Base-by-base conservation (phyloP, 2,113 vertebrate species). In the Haplochromis vanheusdeni region DNA sequence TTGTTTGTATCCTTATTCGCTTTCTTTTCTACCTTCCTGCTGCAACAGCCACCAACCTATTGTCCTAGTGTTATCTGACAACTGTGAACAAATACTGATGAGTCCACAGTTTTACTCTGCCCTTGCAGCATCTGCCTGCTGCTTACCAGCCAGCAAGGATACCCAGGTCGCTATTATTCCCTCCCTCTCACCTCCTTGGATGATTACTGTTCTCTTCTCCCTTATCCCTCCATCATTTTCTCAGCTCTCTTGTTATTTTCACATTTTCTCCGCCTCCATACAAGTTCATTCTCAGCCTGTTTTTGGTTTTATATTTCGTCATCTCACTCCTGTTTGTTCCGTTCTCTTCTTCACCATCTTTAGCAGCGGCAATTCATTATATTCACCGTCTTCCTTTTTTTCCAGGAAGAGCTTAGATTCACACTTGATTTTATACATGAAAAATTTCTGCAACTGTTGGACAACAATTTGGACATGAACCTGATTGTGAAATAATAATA, bases 31-130 rank as follows among this genome's bases (percentile, higher is more conserved):
- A 37, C 75, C 42, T 49, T 81, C 65, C 40, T 17, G 19, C 88
- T 45, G 68, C 87, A 86, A 85, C 47, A 80, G 68, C 82, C 83
- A 56, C 75, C 65, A 51, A 52, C 81, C 81, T 70, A 82, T 92
- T 89, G 92, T 92, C 89, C 86, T 73, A 4, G 81, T 87, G 87
- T 91, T 93, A 95, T 94, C 94, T 94, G 83, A 93, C 94, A 92
- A 75, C 89, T 92, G 92, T 88, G 91, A 93, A 92, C 85, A 93
- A 68, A 94, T 94, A 90, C 52, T 91, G 94, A 94, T 94, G 93
- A 95, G 83, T 95, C 92, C 83, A 92, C 95, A 92, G 31, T 95
- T 94, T 92, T 82, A 26, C 87, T 85, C 81, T 91, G 90, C 88
- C 93, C 92, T 94, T 90, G 89, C 88, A 88, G 89, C 85, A 89